Base-by-base conservation (phyloP, 2,888 invertebrate species). In the Coleophora deauratella region DNA sequence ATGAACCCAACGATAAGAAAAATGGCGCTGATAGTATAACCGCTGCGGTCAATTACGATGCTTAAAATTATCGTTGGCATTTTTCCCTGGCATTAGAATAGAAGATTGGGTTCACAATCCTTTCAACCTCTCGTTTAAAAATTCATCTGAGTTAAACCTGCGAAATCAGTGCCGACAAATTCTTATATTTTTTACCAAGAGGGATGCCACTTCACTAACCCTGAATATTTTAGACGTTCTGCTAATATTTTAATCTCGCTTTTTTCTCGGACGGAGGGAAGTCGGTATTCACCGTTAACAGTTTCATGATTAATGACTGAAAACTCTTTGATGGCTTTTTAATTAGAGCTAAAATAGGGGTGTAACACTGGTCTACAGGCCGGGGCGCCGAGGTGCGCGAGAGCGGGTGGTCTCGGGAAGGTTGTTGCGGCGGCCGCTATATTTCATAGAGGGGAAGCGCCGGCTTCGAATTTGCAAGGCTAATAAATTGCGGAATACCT, bases 281-380 rank as follows among this genome's bases (percentile, higher is more conserved):
- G 80, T 75, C 75, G 70, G 77, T 71, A 79, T 84, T 79, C 78
- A 80, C 65, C 68, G 82, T 77, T 85, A 84, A 84, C 85, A 84
- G 84, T 84, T 82, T 79, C 84, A 82, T 85, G 86, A 86, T 86
- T 85, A 85, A 86, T 86, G 85, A 77, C 79, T 81, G 74, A 82
- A 82, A 85, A 86, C 80, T 85, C 85, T 85, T 86, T 85, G 84
- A 86, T 85, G 81, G 85, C 80, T 85, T 86, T 86, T 86, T 86
- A 86, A 85, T 86, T 86, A 86, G 84, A 84, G 84, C 80, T 80
- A 78, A 84, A 84, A 80, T 73, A 74, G 80, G 84, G 85, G 78
- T 81, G 81, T 81, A 77, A 76, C 75, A 66, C 77, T 60, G 66
- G 64, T 62, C 21, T 21, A 21, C 21, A 6, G 21, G 21, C 21